phyloP scores from a whole-genome alignment of 2,888 invertebrate genomes.

The Timema cristinae region DNA sequence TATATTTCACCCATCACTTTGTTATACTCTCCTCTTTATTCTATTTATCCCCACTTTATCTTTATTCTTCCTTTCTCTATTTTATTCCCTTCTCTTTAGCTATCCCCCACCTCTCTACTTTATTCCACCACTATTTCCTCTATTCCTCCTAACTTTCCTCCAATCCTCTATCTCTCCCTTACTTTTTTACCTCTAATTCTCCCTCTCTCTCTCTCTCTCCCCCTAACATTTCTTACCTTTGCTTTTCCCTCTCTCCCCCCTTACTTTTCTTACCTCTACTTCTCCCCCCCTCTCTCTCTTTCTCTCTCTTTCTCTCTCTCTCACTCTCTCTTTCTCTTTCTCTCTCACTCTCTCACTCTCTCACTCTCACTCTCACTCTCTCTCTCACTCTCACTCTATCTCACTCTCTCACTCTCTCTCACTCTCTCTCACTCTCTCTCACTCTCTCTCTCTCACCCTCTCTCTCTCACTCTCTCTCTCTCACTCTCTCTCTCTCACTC shows the following conservation, averaged over 20 bases:
- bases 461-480: constrained; percentile 16
- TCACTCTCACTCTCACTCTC: constrained; percentile 28
- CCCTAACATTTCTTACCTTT: constrained; percentile 35
- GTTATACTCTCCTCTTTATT: too few relatives aligned
- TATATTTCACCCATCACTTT: too few relatives aligned
- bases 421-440: constrained; percentile 27
- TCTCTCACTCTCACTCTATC: constrained; percentile 22
- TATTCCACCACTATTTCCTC: too few relatives aligned
- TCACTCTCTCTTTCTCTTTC: constrained; percentile 29
- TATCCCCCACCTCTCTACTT: too few relatives aligned
- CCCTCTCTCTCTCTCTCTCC: neutral
- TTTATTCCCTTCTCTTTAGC: too few relatives aligned
- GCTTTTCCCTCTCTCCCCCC: constrained; percentile 29
- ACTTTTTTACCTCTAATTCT: too few relatives aligned
- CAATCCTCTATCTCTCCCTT: too few relatives aligned
- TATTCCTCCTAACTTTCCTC: too few relatives aligned
- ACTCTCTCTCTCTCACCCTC: constrained; percentile 31
- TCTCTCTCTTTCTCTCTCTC: constrained; percentile 2
- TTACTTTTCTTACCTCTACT: constrained; percentile 34
- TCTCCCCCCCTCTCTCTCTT: too few relatives aligned
- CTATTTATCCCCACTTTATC: too few relatives aligned
- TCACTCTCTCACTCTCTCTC: too few relatives aligned
- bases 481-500: neutral
- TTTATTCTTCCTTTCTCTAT: too few relatives aligned
- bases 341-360: constrained; percentile 32